A percentile compares a stretch with the other conserved stretches of the same genome.
Evolutionary conservation across 2,797 vertebrate genomes (phyloP).

Genomic region (Poeciliopsis paucimaculata): DNA sequence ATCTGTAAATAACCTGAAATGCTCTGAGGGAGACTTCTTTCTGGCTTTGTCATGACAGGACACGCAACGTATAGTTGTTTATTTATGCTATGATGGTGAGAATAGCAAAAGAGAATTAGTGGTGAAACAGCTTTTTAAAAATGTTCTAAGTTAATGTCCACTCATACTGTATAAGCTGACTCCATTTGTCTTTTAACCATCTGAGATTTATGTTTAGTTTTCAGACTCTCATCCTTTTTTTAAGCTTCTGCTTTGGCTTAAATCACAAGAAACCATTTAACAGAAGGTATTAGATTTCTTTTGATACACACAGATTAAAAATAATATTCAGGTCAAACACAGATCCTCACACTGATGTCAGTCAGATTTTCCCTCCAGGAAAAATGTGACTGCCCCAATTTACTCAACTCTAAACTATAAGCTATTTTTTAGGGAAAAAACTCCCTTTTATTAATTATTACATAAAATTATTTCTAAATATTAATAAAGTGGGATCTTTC

Average conservation of each 20-base stretch:
- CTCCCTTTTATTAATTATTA: neutral
- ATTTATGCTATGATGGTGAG: neutral
- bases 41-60: too few species aligned
- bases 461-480: neutral
- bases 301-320: conserved; percentile 56
- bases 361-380: conserved; percentile 33
- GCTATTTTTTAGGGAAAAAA: too few species aligned
- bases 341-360: conserved; percentile 6
- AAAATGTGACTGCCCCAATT: conserved; percentile 26
- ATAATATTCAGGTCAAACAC: conserved; percentile 66
- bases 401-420: too few species aligned
- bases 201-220: neutral
- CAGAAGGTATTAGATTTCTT: conserved; percentile 59
- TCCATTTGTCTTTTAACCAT: neutral
- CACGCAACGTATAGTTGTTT: neutral
- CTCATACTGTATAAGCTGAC: neutral
- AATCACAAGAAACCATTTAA: conserved; percentile 61
- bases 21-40: too few species aligned
- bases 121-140: neutral
- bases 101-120: neutral
- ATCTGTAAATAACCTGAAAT: too few species aligned
- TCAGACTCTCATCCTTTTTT: neutral
- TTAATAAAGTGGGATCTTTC: neutral
- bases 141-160: neutral
- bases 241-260: conserved; percentile 30